Base-by-base conservation (phyloP, 2,888 invertebrate species). In the Isoperla grammatica region DNA sequence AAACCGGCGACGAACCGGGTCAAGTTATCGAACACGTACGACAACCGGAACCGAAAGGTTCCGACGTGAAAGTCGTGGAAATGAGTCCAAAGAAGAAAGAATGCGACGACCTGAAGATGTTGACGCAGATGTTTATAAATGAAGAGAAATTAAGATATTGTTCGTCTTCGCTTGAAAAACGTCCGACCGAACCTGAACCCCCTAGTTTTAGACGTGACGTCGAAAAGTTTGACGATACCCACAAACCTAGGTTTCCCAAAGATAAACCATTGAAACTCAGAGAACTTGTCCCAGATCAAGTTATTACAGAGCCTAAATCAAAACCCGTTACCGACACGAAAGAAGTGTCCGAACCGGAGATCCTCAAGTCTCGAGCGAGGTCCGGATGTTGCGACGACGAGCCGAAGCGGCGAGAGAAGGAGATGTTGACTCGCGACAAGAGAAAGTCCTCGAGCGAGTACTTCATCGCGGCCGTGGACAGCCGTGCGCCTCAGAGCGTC, bases 391-490 rank as follows among this genome's bases (percentile, higher is more conserved):
- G 29, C 8, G 29, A 29, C 5, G 29, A 29, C 8, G 29, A 29
- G 29, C 29, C 4, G 4, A 29, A 29, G 8, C n/a, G n/a, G n/a
- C n/a, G n/a, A n/a, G 29, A 29, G 29, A 29, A 29, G 8, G 29
- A 29, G 8, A 29, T 29, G 4, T 29, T 8, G 8, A 4, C 29
- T 8, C 5, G 29, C 29, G 8, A 29, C 8, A 29, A 29, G 8
- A 29, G 29, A 29, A 8, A 29, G n/a, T 45, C 45, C 11, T 22
- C 46, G 43, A 54, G 48, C 15, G 61, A 60, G 23, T 63, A 54
- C 40, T 63, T 63, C 46, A 60, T 63, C n/a, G 61, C 63, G 11
- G 45, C 56, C 48, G 58, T 57, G n/a, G 12, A 15, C 8, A 29
- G 37, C 8, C 4, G 8, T 6, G 29, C 29, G n/a, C 48, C 53